phyloP scores from a whole-genome alignment of 2,888 invertebrate species.

The Aphidoletes aphidimyza region DNA sequence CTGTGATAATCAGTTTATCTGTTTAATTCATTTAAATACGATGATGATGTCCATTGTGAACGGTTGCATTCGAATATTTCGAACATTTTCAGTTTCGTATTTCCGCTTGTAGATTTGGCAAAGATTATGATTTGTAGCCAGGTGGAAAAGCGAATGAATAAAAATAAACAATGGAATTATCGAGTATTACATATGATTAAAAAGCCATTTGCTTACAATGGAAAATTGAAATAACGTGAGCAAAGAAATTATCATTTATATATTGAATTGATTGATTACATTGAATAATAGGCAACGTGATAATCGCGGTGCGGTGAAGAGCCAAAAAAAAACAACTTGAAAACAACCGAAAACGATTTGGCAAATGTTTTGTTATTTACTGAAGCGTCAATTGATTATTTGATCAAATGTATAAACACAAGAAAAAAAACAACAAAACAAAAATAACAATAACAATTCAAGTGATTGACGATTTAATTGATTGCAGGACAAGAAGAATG shows the following conservation, averaged over 20 bases:
- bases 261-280: too few species aligned
- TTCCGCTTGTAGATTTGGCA: background rate
- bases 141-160: background rate
- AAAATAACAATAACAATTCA: too few species aligned
- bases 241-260: too few species aligned
- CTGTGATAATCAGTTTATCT: background rate
- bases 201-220: background rate
- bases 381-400: background rate
- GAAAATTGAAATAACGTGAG: background rate
- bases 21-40: background rate
- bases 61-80: too few species aligned
- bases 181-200: background rate
- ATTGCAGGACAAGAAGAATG: slow-evolving; percentile 66
- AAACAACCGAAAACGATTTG: too few species aligned
- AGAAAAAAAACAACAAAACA: too few species aligned
- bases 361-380: background rate
- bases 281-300: too few species aligned
- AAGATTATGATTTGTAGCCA: background rate
- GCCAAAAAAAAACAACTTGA: too few species aligned
- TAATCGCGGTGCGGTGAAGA: too few species aligned
- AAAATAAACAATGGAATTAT: slow-evolving; percentile 10
- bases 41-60: background rate
- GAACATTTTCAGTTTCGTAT: too few species aligned
- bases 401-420: background rate
- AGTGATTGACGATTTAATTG: background rate